These are phyloP conservation scores for Sebastes vulpes DNA, from an alignment of 2,797 vertebrate genomes.

Conservation along the genomic window DNA sequence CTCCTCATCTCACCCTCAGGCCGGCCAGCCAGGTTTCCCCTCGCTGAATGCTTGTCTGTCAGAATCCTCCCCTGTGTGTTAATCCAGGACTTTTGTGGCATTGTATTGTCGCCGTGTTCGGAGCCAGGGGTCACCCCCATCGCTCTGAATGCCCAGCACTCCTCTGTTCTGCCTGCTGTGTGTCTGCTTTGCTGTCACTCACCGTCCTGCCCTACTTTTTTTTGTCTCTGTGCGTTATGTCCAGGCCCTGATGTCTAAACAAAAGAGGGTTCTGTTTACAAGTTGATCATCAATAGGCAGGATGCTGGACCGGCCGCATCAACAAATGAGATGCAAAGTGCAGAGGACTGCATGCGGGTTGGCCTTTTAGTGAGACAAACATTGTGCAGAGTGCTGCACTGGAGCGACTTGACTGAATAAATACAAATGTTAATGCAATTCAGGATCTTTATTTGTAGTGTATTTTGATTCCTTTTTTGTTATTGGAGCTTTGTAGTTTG, in stretches of 20 bases:
- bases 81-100: slow-evolving; percentile 71
- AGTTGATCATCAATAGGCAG: background rate
- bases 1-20: background rate
- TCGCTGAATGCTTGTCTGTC: slow-evolving; percentile 58
- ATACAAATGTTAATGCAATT: background rate
- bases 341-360: background rate
- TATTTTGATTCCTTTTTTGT: background rate
- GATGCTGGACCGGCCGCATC: slow-evolving; percentile 9
- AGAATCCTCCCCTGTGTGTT: slow-evolving; percentile 50
- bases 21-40: background rate
- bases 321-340: slow-evolving; percentile 67
- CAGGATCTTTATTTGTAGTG: background rate
- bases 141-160: background rate
- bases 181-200: slow-evolving; percentile 71
- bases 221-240: slow-evolving; percentile 6
- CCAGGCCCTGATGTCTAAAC: slow-evolving; percentile 24
- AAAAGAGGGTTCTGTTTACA: slow-evolving; percentile 51
- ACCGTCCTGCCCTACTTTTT: slow-evolving; percentile 29
- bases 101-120: slow-evolving; percentile 48
- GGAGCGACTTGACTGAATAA: background rate
- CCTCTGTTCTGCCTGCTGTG: slow-evolving; percentile 28
- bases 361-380: background rate
- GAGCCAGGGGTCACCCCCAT: slow-evolving; percentile 3
- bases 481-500: background rate
- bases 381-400: background rate